Evolutionary conservation across 23 tunicate genomes (phyloP), one percentile per base, ranked within the genome.

Genomic region (Halocynthia roretzi): DNA sequence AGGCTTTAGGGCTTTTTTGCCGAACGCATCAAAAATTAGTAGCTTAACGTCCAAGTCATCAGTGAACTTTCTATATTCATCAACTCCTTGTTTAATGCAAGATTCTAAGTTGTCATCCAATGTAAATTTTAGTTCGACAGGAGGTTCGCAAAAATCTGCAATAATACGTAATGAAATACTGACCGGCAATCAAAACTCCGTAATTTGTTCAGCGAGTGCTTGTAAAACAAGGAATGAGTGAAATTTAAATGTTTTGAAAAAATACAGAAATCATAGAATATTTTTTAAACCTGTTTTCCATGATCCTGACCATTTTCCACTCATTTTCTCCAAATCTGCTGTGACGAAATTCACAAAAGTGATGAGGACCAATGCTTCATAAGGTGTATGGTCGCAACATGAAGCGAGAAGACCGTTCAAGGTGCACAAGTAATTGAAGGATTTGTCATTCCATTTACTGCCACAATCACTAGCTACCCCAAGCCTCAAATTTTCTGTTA

Each of bases 321-420:
- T 65, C 7, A 63, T 14, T 57, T 80, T 70, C 23, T 71, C 60
- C 50, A 91, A 53, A 12, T 53, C 19, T 8, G 10, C 21, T 1
- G 80, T 71, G 31, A 76, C 53, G 77, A 71, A 85, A 64, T 85
- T 86, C 75, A 81, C 84, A 67, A 92, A 40, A 7, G 84, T 87
- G 15, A 79, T 75, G 72, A 86, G 82, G n/a, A 92, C 87, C 98
- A 92, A 81, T 8, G 92, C 98, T 75, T 92, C 98, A 70, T 53
- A 86, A 21, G 98, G 98, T 23, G 98, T 63, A 70, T 92, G 98
- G 77, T 92, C 98, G 64, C 98, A 86, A 50, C 71, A 74, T 19
- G 81, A 70, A 6, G 64, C 8, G 20, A 62, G 17, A 8, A 75
- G 82, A 52, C 98, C 98, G 80, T 92, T 92, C 50, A 15, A 55